Evolutionary conservation across 2,797 vertebrate genomes (phyloP), one percentile per base, ranked within the genome.

Genomic region (Melanotaenia pygmaea): DNA sequence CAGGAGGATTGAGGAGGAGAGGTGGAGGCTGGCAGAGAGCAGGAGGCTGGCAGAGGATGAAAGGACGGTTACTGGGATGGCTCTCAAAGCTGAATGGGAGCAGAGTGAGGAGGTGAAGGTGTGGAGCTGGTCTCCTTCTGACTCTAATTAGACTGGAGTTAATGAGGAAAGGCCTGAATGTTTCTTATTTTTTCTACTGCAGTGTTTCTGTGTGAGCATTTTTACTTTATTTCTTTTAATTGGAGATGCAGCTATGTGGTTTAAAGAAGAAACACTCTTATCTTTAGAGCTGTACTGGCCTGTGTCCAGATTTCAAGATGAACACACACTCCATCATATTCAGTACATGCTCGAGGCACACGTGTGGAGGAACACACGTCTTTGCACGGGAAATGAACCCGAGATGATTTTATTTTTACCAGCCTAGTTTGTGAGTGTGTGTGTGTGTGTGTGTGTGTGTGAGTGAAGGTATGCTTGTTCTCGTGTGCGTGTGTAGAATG

Each of bases 11-110:
- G 50, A 26, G 45, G 69, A 70, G 38, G 58, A 63, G 30, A 61
- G 64, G 53, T 26, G 32, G 32, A 32, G 32, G 32, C 32, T 32
- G 32, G 32, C 32, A 32, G 32, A 32, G 5, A 32, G 32, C 32
- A 32, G 74, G 77, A 59, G 75, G 72, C 38, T 80, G 87, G 81
- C 77, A 71, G 70, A 53, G 59, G 75, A 88, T 88, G 76, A 85
- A 70, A 74, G 74, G 66, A 75, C 81, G 79, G 40, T 80, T 59
- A 77, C 67, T 72, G 76, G 74, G 81, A 71, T 18, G 13, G 56
- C 38, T 68, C 64, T 70, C 67, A n/a, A 18, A 47, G 57, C 59
- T 67, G 47, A 32, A 70, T 62, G n/a, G 62, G 43, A 37, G 38
- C 3, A 5, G 43, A 16, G 30, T 1, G 73, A 70, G 70, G 64